Evolutionary conservation across 2,888 invertebrate genomes (phyloP).

Genomic region (Andrena dorsata): DNA sequence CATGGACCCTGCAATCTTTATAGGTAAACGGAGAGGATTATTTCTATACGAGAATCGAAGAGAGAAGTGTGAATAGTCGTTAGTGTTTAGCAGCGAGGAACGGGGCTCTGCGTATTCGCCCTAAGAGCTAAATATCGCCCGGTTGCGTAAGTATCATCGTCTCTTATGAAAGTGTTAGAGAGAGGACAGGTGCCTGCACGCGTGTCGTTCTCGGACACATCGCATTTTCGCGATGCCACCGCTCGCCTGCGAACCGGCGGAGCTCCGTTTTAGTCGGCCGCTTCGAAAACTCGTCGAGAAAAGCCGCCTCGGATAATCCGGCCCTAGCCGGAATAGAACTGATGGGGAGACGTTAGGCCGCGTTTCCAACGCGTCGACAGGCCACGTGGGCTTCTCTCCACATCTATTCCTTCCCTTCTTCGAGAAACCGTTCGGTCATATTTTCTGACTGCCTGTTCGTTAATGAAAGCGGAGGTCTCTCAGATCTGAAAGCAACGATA

Average conservation of each 20-base stretch:
- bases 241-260: constrained; percentile 12
- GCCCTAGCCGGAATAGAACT: constrained; percentile 26
- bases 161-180: constrained; percentile 71
- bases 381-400: constrained; percentile 9
- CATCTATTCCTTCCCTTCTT: background rate
- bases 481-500: background rate
- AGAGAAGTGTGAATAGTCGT: background rate
- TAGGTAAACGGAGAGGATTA: too few relatives aligned
- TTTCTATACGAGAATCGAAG: background rate
- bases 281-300: constrained; percentile 30
- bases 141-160: constrained; percentile 79
- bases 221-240: constrained; percentile 63
- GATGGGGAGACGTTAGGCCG: constrained; percentile 5
- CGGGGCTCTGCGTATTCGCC: constrained; percentile 67
- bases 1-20: too few relatives aligned
- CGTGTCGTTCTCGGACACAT: constrained; percentile 62
- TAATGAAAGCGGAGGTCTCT: background rate
- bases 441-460: background rate
- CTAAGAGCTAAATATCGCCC: constrained; percentile 81
- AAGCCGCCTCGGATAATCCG: constrained; percentile 41
- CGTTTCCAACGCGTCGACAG: background rate
- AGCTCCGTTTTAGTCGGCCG: constrained; percentile 51
- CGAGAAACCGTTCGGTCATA: background rate
- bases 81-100: background rate
- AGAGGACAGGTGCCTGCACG: constrained; percentile 72